Evolutionary conservation across 1,140 invertebrate species (phyloP).

Genomic region (Phortica variegata): DNA sequence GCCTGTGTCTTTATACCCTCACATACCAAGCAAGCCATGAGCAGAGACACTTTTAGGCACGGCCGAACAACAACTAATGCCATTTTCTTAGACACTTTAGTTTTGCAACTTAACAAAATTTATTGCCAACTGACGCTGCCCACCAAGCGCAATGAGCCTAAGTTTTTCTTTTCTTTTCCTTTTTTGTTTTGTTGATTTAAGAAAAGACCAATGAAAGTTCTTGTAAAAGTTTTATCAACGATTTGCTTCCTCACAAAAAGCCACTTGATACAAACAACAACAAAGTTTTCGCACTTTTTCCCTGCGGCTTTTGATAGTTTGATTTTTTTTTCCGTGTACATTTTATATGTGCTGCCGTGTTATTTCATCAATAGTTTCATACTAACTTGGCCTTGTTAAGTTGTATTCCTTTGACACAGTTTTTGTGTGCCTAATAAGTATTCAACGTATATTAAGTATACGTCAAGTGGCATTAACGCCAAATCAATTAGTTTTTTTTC

Average conservation of each 20-base stretch:
- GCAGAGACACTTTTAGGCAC: too few species aligned
- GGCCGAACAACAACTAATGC: too few species aligned
- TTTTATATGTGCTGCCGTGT: slow-evolving; percentile 14
- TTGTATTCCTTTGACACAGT: not conserved
- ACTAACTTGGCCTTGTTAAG: too few species aligned
- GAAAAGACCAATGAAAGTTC: slow-evolving; percentile 16
- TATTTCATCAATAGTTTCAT: too few species aligned
- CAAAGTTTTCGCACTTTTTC: too few species aligned
- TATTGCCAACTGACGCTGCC: slow-evolving; percentile 15
- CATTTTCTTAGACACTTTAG: not conserved
- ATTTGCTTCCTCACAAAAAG: not conserved
- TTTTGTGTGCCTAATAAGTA: slow-evolving; percentile 24
- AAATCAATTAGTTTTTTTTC: slow-evolving; percentile 35
- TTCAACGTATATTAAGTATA: slow-evolving; percentile 17
- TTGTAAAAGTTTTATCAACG: slow-evolving; percentile 19
- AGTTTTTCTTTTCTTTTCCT: too few species aligned
- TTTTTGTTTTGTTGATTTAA: not conserved
- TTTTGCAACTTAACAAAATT: slow-evolving; percentile 14
- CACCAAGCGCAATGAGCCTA: not conserved
- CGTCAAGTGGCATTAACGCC: slow-evolving; percentile 23
- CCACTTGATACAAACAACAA: too few species aligned
- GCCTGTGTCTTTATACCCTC: too few species aligned
- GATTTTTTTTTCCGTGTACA: slow-evolving; percentile 14
- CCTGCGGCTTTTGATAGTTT: too few species aligned
- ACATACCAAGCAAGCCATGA: too few species aligned